Evolutionary conservation across 2,113 vertebrate genomes (phyloP).

Genomic region (Dendropsophus ebraccatus): DNA sequence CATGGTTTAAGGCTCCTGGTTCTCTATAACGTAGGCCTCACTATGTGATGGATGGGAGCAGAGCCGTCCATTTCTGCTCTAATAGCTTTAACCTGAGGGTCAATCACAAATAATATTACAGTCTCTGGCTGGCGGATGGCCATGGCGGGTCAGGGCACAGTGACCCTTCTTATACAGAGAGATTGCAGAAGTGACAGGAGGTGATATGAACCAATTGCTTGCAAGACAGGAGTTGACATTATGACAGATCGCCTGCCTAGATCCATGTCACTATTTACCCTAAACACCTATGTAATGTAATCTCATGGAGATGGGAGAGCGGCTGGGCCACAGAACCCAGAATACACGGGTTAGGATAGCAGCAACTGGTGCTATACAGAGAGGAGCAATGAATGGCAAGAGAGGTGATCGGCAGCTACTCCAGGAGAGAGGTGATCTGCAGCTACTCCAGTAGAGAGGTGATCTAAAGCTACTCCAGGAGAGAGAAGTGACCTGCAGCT

Average conservation of each 20-base stretch:
- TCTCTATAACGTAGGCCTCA: neutral
- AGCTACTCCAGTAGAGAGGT: neutral
- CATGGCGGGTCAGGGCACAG: neutral
- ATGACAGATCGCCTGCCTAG: constrained; percentile 34
- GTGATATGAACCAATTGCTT: neutral
- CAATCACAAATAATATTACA: constrained; percentile 45
- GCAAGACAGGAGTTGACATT: constrained; percentile 26
- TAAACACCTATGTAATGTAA: constrained; percentile 27
- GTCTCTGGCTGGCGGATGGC: neutral
- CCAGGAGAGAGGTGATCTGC: neutral
- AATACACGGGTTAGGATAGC: neutral
- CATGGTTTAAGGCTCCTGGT: neutral
- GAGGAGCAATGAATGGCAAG: neutral
- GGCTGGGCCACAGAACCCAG: neutral
- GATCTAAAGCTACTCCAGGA: too few relatives aligned
- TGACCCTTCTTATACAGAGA: neutral
- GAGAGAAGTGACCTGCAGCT: too few relatives aligned
- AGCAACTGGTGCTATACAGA: neutral
- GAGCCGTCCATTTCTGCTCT: neutral
- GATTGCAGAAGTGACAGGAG: constrained; percentile 12
- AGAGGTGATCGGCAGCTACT: neutral
- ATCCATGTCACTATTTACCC: neutral
- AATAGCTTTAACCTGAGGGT: constrained; percentile 19
- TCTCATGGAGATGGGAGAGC: neutral
- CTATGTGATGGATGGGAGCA: neutral